Evolutionary conservation across 2,888 invertebrate genomes (phyloP).

Genomic region (Andrena minutula): DNA sequence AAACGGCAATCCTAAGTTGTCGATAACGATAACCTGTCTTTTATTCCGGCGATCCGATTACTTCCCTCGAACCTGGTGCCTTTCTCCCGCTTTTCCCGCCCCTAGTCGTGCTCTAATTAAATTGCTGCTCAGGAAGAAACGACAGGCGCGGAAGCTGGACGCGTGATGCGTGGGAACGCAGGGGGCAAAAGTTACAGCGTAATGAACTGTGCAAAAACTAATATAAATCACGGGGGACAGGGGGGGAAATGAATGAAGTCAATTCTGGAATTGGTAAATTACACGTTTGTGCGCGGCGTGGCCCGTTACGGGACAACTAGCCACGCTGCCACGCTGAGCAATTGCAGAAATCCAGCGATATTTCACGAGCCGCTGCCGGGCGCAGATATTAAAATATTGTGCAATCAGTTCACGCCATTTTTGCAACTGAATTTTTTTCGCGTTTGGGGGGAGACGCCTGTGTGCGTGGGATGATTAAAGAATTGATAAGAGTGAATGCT

Average conservation of each 20-base stretch:
- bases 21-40: slow-evolving; percentile 21
- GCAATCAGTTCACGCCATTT: background rate
- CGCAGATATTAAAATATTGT: background rate
- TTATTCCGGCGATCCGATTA: slow-evolving; percentile 21
- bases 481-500: too few species aligned
- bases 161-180: background rate
- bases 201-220: background rate
- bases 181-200: too few species aligned
- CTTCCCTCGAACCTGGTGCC: background rate
- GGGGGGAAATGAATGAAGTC: slow-evolving; percentile 12
- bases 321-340: background rate
- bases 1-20: slow-evolving; percentile 9
- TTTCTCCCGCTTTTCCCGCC: background rate
- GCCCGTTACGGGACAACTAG: background rate
- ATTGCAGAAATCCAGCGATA: slow-evolving; percentile 3
- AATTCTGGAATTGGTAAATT: slow-evolving; percentile 25
- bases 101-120: slow-evolving; percentile 1
- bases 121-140: background rate
- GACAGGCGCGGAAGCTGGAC: background rate
- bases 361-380: slow-evolving; percentile 4
- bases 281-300: slow-evolving; percentile 21
- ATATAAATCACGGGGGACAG: slow-evolving; percentile 18
- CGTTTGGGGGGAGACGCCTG: background rate
- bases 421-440: background rate
- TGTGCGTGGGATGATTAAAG: background rate